Conservation (phyloP, 2,113 vertebrate species). For the Psilopogon haemacephalus region DNA sequence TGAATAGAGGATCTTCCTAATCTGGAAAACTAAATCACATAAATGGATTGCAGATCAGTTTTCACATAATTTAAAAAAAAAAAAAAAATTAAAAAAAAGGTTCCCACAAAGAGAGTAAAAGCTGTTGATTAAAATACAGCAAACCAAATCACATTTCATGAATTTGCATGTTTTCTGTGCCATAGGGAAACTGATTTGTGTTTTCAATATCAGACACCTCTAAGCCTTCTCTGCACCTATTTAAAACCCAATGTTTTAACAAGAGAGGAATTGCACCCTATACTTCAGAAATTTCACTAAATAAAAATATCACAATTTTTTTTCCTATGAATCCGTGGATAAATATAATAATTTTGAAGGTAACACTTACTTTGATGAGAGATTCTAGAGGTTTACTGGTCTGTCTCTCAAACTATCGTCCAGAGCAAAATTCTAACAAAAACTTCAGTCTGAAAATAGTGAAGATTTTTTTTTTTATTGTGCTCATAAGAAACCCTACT, state of each 20-base stretch:
- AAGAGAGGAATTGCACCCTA: neutral
- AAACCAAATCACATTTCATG: neutral
- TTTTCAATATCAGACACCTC: neutral
- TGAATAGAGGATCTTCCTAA: conserved; percentile 57
- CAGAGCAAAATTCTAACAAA: neutral
- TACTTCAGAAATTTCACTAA: neutral
- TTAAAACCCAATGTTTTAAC: neutral
- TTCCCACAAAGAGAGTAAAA: neutral
- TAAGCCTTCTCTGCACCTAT: neutral
- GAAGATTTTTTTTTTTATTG: neutral
- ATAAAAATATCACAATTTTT: neutral
- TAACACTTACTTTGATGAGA: neutral
- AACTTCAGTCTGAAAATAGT: neutral
- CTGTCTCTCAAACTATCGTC: neutral
- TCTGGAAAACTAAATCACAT: conserved; percentile 59
- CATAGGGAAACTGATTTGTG: neutral
- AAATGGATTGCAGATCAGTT: conserved; percentile 57
- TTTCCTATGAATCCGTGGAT: neutral
- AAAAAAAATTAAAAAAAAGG: neutral
- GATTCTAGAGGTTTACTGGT: neutral
- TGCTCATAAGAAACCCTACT: neutral
- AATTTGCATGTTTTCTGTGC: neutral
- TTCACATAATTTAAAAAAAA: conserved; percentile 3
- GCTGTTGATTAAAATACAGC: neutral
- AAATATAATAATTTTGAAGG: neutral